phyloP scores from a whole-genome alignment of 1,140 invertebrate species.

The Drosophila paulistorum region DNA sequence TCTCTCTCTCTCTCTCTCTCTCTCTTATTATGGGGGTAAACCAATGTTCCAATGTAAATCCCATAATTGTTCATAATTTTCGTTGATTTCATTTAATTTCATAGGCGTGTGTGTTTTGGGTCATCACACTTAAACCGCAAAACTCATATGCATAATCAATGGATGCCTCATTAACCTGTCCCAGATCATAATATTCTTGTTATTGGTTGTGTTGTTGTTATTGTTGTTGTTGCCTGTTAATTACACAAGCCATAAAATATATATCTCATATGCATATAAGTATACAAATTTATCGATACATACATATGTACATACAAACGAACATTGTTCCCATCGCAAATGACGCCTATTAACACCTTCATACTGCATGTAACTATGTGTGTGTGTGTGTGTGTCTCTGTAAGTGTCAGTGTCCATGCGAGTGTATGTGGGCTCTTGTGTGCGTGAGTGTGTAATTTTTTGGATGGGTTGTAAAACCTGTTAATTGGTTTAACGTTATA shows the following conservation, averaged over 20 bases:
- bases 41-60: slow-evolving; percentile 12
- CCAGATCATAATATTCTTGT: slow-evolving; percentile 34
- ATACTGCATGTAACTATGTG: slow-evolving; percentile 23
- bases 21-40: neutral
- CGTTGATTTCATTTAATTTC: slow-evolving; percentile 78
- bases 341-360: slow-evolving; percentile 77
- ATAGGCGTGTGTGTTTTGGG: slow-evolving; percentile 28
- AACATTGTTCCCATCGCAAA: slow-evolving; percentile 62
- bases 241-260: slow-evolving; percentile 66
- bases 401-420: slow-evolving; percentile 13
- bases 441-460: slow-evolving; percentile 11
- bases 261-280: slow-evolving; percentile 25
- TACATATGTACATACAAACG: slow-evolving; percentile 11
- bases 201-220: slow-evolving; percentile 32
- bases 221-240: slow-evolving; percentile 67
- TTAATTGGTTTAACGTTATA: slow-evolving; percentile 79
- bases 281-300: slow-evolving; percentile 17
- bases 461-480: slow-evolving; percentile 47
- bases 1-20: too few relatives aligned
- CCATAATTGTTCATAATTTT: slow-evolving; percentile 79
- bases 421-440: slow-evolving; percentile 7
- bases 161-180: slow-evolving; percentile 76
- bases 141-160: slow-evolving; percentile 77
- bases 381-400: neutral
- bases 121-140: slow-evolving; percentile 21